Conservation (phyloP, 2,888 invertebrate species). For the Philereme vetulata region DNA sequence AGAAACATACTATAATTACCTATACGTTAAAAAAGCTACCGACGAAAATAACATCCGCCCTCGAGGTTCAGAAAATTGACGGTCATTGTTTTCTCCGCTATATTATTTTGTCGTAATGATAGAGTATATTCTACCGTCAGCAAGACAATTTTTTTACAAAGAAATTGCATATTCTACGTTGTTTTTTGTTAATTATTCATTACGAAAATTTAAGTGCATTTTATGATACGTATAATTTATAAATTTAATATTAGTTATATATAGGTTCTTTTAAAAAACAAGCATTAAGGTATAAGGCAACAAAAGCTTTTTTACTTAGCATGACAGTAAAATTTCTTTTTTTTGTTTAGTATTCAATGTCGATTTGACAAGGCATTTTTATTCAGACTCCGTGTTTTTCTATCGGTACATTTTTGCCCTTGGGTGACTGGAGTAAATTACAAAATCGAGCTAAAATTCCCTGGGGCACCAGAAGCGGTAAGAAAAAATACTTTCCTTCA, state of each 20-base stretch:
- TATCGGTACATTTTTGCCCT: conserved; percentile 48
- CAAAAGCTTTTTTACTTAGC: too few relatives aligned
- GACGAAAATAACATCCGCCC: background rate
- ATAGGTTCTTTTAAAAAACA: too few relatives aligned
- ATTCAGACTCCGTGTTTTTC: conserved; percentile 33
- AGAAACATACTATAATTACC: too few relatives aligned
- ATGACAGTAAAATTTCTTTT: too few relatives aligned
- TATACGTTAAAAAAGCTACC: too few relatives aligned
- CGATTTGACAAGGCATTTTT: background rate
- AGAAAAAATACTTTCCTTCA: conserved; percentile 45
- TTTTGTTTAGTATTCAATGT: background rate
- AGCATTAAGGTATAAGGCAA: too few relatives aligned
- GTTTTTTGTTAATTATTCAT: too few relatives aligned
- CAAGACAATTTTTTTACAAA: conserved; percentile 2
- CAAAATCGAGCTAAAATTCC: conserved; percentile 69
- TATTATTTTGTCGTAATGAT: conserved; percentile 42
- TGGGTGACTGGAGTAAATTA: conserved; percentile 80
- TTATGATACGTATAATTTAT: too few relatives aligned
- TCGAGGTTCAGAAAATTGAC: conserved; percentile 32
- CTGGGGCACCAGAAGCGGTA: conserved; percentile 60
- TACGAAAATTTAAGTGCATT: too few relatives aligned
- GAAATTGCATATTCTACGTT: too few relatives aligned
- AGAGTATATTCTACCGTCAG: conserved; percentile 32
- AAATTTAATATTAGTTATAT: too few relatives aligned
- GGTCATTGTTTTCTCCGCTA: conserved; percentile 33